phyloP scores from a whole-genome alignment of 2,888 invertebrate genomes.

The Yponomeuta malinellus region DNA sequence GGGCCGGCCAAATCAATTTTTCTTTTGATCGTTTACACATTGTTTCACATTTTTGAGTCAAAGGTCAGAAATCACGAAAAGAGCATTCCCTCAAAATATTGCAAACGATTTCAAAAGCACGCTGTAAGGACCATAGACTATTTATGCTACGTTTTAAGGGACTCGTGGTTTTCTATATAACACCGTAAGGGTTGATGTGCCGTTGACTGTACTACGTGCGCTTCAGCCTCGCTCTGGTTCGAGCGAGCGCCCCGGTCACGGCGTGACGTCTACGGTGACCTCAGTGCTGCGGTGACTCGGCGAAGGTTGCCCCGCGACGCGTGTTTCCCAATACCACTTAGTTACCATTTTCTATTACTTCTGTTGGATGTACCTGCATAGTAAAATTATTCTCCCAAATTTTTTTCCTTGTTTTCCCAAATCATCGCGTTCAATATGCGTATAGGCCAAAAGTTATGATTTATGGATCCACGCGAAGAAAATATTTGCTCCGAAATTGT shows the following conservation, averaged over 20 bases:
- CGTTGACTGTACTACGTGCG: neutral
- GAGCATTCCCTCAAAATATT: too few relatives aligned
- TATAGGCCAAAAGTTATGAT: neutral
- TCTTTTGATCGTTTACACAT: too few relatives aligned
- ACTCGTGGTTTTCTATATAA: neutral
- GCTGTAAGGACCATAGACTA: too few relatives aligned
- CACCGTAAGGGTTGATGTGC: neutral
- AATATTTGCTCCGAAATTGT: neutral
- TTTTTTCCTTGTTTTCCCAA: neutral
- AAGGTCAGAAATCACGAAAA: too few relatives aligned
- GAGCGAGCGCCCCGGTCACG: conserved; percentile 39
- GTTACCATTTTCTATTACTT: neutral
- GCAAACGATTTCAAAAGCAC: too few relatives aligned
- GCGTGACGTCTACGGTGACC: conserved; percentile 57
- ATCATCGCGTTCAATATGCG: neutral
- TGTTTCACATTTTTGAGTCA: too few relatives aligned
- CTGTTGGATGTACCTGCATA: neutral
- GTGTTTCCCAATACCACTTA: conserved; percentile 2
- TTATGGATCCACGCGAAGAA: neutral
- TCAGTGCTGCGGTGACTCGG: conserved; percentile 29
- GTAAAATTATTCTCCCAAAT: neutral
- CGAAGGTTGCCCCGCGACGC: conserved; percentile 12
- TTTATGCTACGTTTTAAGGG: too few relatives aligned
- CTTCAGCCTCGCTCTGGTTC: conserved; percentile 23
- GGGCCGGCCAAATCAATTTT: too few relatives aligned